These are phyloP conservation scores for Spea hammondii DNA, from an alignment of 2,797 vertebrate species.

Conservation along the genomic window DNA sequence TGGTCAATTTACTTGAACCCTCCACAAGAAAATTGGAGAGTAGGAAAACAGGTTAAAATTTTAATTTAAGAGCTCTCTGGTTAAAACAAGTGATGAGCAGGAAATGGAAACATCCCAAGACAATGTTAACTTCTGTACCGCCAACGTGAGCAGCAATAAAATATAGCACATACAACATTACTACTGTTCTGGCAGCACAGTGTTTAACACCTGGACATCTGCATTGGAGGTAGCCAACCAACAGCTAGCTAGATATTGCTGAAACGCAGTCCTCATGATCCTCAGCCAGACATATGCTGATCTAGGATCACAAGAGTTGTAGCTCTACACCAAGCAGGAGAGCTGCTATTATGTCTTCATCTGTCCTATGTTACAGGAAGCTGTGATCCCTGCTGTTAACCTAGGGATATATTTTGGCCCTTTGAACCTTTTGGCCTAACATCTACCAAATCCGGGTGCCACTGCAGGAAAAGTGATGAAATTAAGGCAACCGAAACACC, in stretches of 20 bases:
- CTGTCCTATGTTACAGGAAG: background rate
- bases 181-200: background rate
- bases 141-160: slow-evolving; percentile 12
- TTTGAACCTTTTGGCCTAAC: background rate
- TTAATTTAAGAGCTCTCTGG: slow-evolving; percentile 11
- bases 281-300: background rate
- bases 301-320: background rate
- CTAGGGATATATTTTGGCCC: background rate
- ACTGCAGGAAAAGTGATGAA: slow-evolving; percentile 14
- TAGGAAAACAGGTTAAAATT: background rate
- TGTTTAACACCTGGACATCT: background rate
- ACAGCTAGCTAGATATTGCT: background rate
- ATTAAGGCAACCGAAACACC: background rate
- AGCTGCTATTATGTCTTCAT: background rate
- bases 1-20: background rate
- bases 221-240: background rate
- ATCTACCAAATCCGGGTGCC: background rate
- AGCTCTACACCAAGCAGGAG: background rate
- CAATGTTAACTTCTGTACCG: background rate
- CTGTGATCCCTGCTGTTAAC: background rate
- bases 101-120: background rate
- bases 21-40: background rate
- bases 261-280: background rate
- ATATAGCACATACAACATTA: background rate
- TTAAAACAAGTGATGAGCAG: background rate